Conservation (phyloP, 2,797 vertebrate species). For the Tenualosa thibaudeaui region DNA sequence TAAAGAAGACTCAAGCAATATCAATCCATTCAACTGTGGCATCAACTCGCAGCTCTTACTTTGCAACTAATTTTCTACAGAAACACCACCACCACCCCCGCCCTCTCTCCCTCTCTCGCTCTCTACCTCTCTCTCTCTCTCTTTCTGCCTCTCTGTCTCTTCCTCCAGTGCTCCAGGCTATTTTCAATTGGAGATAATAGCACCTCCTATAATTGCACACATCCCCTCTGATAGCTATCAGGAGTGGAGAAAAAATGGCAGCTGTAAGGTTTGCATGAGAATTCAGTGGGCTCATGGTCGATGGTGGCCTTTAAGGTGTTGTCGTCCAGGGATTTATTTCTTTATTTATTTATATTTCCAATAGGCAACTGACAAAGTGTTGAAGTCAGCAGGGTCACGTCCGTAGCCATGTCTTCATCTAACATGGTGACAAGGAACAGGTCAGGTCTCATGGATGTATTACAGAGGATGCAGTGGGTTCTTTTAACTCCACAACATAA, state of each 20-base stretch:
- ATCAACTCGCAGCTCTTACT: conserved; percentile 13
- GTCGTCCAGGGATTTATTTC: conserved; percentile 33
- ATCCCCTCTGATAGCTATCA: conserved; percentile 39
- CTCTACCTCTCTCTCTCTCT: conserved; percentile 1
- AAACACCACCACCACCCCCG: background rate
- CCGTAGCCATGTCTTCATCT: conserved; percentile 27
- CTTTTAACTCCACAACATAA: conserved; percentile 39
- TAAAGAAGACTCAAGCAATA: conserved; percentile 33
- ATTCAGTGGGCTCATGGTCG: conserved; percentile 34
- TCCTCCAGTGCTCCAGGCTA: conserved; percentile 20
- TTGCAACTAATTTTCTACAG: background rate
- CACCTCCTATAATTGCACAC: conserved; percentile 30
- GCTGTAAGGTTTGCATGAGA: conserved; percentile 41
- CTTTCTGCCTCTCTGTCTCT: conserved; percentile 25
- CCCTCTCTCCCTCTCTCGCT: background rate
- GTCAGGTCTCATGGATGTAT: conserved; percentile 38
- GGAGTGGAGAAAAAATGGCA: conserved; percentile 34
- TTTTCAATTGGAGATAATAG: conserved; percentile 39
- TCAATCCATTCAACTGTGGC: conserved; percentile 31
- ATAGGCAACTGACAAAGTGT: conserved; percentile 39
- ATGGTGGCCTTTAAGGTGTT: conserved; percentile 41
- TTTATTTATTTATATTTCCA: background rate
- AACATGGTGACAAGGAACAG: background rate
- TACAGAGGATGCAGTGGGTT: conserved; percentile 1
- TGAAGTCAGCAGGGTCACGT: conserved; percentile 40